A percentile compares a stretch with the other conserved stretches of the same genome.
Conservation (phyloP, 2,797 vertebrate genomes). For the Pelodytes ibericus region DNA sequence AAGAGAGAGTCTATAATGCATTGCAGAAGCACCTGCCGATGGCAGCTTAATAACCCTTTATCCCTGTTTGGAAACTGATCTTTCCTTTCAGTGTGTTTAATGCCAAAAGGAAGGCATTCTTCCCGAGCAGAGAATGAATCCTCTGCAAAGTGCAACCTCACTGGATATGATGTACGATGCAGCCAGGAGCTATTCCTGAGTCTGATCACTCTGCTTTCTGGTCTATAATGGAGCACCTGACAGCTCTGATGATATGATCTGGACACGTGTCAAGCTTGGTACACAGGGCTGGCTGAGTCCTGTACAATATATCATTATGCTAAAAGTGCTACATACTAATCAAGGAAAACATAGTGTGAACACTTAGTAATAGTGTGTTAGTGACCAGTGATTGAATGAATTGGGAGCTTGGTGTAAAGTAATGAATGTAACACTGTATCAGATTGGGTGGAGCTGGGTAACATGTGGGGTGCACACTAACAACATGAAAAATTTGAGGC, state of each 20-base stretch:
- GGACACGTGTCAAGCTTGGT: slow-evolving; percentile 22
- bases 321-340: too few species aligned
- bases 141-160: background rate
- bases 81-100: slow-evolving; percentile 10
- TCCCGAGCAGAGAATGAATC: slow-evolving; percentile 7
- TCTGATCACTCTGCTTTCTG: slow-evolving; percentile 25
- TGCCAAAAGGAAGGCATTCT: slow-evolving; percentile 14
- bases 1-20: background rate
- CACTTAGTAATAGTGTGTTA: too few species aligned
- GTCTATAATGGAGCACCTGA: slow-evolving; percentile 41
- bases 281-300: slow-evolving; percentile 8
- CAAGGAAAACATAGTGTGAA: too few species aligned
- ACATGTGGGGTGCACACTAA: too few species aligned
- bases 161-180: slow-evolving; percentile 21
- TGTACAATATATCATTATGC: slow-evolving; percentile 17
- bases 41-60: slow-evolving; percentile 8
- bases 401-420: too few species aligned
- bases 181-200: slow-evolving; percentile 20
- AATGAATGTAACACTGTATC: too few species aligned
- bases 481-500: too few species aligned
- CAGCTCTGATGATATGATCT: slow-evolving; percentile 25
- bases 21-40: background rate
- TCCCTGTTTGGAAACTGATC: slow-evolving; percentile 18
- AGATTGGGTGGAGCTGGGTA: too few species aligned
- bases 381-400: too few species aligned